These are phyloP conservation scores for Eurystomus gularis DNA, from an alignment of 2,113 vertebrate species.

Conservation along the genomic window DNA sequence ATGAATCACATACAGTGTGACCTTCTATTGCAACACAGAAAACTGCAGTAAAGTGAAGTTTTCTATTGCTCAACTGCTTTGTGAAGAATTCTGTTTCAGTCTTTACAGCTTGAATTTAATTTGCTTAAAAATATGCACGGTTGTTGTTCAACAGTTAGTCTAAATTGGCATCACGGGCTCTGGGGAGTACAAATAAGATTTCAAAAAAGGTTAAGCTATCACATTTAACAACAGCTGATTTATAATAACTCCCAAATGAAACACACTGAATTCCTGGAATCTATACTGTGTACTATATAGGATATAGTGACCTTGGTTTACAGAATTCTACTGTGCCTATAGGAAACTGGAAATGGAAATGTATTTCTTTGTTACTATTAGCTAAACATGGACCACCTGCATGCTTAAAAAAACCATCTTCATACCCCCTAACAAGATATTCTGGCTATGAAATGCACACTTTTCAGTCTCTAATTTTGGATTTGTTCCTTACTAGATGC, in stretches of 20 bases:
- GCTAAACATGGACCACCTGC: background rate
- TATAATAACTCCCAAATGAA: background rate
- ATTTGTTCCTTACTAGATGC: background rate
- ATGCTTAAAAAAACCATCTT: background rate
- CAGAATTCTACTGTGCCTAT: background rate
- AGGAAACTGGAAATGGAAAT: background rate
- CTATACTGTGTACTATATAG: background rate
- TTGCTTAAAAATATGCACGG: background rate
- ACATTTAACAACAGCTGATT: background rate
- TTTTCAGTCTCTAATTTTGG: background rate
- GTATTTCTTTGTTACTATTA: background rate
- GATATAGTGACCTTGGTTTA: background rate
- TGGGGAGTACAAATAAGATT: background rate
- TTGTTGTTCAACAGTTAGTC: background rate
- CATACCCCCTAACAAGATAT: background rate
- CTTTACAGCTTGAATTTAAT: background rate
- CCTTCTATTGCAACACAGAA: background rate
- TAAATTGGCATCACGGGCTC: background rate
- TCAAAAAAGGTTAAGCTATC: background rate
- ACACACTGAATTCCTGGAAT: background rate
- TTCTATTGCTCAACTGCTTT: background rate
- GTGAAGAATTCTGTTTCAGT: background rate
- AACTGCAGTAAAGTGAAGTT: background rate
- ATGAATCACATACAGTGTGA: background rate
- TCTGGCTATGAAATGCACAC: background rate